These are phyloP conservation scores for Rhingia campestris DNA, from an alignment of 2,888 invertebrate species.

Conservation along the genomic window DNA sequence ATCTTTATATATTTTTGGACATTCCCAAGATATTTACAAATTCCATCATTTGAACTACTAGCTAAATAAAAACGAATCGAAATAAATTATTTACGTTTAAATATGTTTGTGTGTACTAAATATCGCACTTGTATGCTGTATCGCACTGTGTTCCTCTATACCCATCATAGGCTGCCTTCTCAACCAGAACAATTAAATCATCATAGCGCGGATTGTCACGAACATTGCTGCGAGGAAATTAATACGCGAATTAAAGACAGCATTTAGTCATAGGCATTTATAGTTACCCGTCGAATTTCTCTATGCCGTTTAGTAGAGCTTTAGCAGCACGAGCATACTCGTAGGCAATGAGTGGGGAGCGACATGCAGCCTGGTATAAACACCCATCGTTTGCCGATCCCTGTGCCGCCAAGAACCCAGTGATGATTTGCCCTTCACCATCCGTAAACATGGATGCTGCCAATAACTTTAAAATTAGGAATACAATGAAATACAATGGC, in stretches of 20 bases:
- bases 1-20: slow-evolving; percentile 14
- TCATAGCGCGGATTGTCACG: slow-evolving; percentile 85
- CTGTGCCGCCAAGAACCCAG: slow-evolving; percentile 86
- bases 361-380: slow-evolving; percentile 90
- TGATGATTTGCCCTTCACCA: slow-evolving; percentile 85
- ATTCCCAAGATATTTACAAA: slow-evolving; percentile 49
- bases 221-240: slow-evolving; percentile 74
- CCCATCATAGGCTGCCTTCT: slow-evolving; percentile 87
- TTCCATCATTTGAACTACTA: slow-evolving; percentile 35
- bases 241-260: background rate
- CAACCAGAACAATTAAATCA: slow-evolving; percentile 86
- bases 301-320: slow-evolving; percentile 88
- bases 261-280: slow-evolving; percentile 7
- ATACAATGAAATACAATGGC: background rate
- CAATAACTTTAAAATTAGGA: background rate
- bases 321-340: slow-evolving; percentile 91
- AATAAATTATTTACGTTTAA: slow-evolving; percentile 50
- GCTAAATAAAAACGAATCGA: slow-evolving; percentile 35
- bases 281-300: slow-evolving; percentile 86
- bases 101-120: slow-evolving; percentile 43
- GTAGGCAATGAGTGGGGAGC: slow-evolving; percentile 88
- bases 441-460: slow-evolving; percentile 84
- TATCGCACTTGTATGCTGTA: slow-evolving; percentile 83
- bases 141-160: slow-evolving; percentile 85
- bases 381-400: slow-evolving; percentile 89